Conservation (phyloP, 2,797 vertebrate genomes). For the Morus bassanus region DNA sequence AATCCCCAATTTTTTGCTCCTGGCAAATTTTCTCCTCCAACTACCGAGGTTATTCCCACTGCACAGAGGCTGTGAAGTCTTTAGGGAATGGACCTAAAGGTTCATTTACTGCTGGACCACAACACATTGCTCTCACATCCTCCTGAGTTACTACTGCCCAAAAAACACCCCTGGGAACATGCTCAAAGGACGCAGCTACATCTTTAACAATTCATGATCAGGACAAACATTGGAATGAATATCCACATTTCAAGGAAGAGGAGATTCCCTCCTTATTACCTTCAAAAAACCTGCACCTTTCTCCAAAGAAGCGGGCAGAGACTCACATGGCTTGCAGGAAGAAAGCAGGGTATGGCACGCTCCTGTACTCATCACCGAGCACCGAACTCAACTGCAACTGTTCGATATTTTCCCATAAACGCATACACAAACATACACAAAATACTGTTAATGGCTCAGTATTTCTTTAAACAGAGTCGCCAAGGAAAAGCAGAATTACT, state of each 20-base stretch:
- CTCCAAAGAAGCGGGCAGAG: not conserved
- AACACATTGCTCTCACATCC: not conserved
- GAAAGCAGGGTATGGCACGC: accelerated
- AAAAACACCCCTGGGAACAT: accelerated
- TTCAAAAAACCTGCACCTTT: not conserved
- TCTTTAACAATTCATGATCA: not conserved
- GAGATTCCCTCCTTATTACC: not conserved
- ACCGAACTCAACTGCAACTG: not conserved
- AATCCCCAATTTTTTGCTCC: not conserved
- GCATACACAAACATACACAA: not conserved
- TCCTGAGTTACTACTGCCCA: not conserved
- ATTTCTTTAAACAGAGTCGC: not conserved
- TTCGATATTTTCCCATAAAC: not conserved
- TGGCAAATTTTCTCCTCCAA: not conserved
- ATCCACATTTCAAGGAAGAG: not conserved
- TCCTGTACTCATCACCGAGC: not conserved
- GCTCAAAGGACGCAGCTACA: accelerated
- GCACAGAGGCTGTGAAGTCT: not conserved
- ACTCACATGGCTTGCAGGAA: accelerated
- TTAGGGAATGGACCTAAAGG: not conserved
- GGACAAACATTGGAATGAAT: not conserved
- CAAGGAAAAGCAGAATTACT: constrained; percentile 52
- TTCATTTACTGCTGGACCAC: not conserved
- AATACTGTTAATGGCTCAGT: not conserved
- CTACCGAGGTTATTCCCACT: not conserved